Evolutionary conservation across 1,140 invertebrate genomes (phyloP).

Genomic region (Camponotus vicinus): DNA sequence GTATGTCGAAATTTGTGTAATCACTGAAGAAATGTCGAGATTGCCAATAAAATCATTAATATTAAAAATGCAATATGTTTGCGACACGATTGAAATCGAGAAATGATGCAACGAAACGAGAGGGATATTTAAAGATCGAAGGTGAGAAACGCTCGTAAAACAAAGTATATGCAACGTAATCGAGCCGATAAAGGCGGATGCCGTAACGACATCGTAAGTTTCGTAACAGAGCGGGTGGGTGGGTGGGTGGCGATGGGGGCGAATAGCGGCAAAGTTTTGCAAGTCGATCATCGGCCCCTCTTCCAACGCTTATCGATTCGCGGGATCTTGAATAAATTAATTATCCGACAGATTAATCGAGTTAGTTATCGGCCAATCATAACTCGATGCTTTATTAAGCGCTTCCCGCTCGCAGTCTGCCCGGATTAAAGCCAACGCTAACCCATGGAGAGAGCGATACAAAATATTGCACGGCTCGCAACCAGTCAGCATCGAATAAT

Average conservation of each 20-base stretch:
- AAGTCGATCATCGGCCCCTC: conserved; percentile 66
- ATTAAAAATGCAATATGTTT: not conserved
- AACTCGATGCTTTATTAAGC: conserved; percentile 71
- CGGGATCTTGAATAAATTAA: conserved; percentile 79
- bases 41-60: not conserved
- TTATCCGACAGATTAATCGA: conserved; percentile 78
- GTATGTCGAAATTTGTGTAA: not conserved
- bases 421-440: conserved; percentile 21
- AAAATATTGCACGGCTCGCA: conserved; percentile 14
- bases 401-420: conserved; percentile 14
- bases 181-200: conserved; percentile 57
- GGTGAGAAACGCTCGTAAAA: conserved; percentile 33
- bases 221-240: conserved; percentile 17
- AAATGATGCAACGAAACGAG: conserved; percentile 1
- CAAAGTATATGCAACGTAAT: conserved; percentile 30
- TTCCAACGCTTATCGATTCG: conserved; percentile 69
- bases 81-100: not conserved
- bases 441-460: not conserved
- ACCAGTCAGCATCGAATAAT: conserved; percentile 42
- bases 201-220: conserved; percentile 67
- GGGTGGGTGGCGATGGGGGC: conserved; percentile 9
- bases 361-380: conserved; percentile 72
- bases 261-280: conserved; percentile 49
- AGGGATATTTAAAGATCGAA: conserved; percentile 13
- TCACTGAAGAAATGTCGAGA: not conserved